Evolutionary conservation across 2,113 vertebrate species (phyloP).

Genomic region (Oxyura jamaicensis): DNA sequence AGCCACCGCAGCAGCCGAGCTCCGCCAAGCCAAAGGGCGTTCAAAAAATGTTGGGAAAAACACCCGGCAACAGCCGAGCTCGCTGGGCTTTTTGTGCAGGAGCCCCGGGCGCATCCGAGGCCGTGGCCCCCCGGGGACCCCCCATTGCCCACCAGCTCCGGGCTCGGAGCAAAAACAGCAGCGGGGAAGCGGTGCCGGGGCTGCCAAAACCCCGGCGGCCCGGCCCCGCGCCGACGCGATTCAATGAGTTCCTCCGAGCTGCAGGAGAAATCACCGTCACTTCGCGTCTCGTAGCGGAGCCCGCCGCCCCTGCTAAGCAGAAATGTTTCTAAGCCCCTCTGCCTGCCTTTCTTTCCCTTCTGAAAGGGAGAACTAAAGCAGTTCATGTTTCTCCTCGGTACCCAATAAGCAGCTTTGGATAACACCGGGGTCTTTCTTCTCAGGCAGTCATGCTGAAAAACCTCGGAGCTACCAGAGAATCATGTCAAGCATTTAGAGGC

Average conservation of each 20-base stretch:
- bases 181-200: constrained; percentile 10
- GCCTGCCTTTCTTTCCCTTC: neutral
- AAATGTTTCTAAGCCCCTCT: neutral
- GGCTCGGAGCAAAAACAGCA: constrained; percentile 43
- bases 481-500: constrained; percentile 78
- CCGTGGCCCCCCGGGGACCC: neutral
- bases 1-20: neutral
- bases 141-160: neutral
- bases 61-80: rapidly evolving
- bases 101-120: neutral
- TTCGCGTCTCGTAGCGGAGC: neutral
- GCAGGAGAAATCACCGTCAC: neutral
- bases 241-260: neutral
- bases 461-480: constrained; percentile 73
- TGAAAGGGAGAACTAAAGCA: constrained; percentile 46
- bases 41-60: neutral
- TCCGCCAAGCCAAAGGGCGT: neutral
- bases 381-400: constrained; percentile 58
- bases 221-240: neutral
- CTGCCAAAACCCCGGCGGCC: neutral
- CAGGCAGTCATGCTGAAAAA: constrained; percentile 84
- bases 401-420: constrained; percentile 66
- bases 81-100: no score
- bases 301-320: constrained; percentile 49
- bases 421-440: constrained; percentile 86